Evolutionary conservation across 2,888 invertebrate genomes (phyloP), one percentile per base, ranked within the genome.

Genomic region (Vannuccia rotundouncinata): DNA sequence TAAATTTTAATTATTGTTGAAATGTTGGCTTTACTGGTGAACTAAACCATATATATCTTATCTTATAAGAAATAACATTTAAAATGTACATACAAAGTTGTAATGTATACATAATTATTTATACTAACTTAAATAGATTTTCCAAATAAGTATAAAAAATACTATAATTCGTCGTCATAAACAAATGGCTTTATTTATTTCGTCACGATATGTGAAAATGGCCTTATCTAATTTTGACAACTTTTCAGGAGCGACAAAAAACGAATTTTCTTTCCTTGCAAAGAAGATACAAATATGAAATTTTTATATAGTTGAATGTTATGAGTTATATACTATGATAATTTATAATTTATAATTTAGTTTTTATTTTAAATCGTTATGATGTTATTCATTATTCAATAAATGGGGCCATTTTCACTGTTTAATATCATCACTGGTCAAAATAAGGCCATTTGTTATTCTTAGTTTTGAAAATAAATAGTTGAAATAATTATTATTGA

Each of bases 381-480:
- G 66, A 66, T 66, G 66, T 66, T 66, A 66, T 66, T 66, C 66
- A 66, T 66, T 66, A 66, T 66, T 66, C 25, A 66, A 66, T 66
- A 66, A 66, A 66, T 66, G 25, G 66, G 66, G 66, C 66, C 22
- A 66, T 66, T 66, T 66, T 66, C 66, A 66, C 66, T 66, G 66
- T 66, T 66, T 66, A 66, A 66, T 66, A 66, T 66, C 66, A 27
- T 66, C 22, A 66, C 66, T 22, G 66, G 66, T 66, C 66, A 22
- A 66, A 66, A 66, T 66, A 66, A 66, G 66, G 66, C 66, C 66
- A 66, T 66, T 66, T 66, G 66, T 66, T 66, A 66, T 66, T 66
- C 66, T 66, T 66, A 66, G 66, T 66, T 66, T 66, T 66, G 66
- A 66, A 66, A 66, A 66, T 66, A 66, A 66, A 66, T 66, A 66